These are phyloP conservation scores for Zaprionus taronus DNA, from an alignment of 1,140 invertebrate genomes.

Conservation along the genomic window DNA sequence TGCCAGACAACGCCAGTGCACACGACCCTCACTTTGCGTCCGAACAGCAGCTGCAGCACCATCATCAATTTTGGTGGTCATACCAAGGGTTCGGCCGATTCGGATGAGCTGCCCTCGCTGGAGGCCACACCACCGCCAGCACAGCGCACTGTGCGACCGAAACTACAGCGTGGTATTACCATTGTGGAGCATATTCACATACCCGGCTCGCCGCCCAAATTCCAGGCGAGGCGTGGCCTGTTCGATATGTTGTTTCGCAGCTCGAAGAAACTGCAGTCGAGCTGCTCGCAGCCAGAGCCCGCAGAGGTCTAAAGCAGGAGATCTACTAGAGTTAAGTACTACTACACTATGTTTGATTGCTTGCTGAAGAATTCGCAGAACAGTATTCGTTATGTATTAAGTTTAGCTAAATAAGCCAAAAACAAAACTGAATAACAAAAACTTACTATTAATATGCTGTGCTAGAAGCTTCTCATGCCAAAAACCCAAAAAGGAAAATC, in stretches of 20 bases:
- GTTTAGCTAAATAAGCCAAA: slow-evolving; percentile 57
- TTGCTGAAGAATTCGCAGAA: slow-evolving; percentile 82
- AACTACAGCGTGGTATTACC: slow-evolving; percentile 72
- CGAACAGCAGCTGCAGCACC: slow-evolving; percentile 79
- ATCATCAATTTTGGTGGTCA: slow-evolving; percentile 73
- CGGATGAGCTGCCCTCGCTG: slow-evolving; percentile 58
- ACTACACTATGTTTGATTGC: slow-evolving; percentile 39
- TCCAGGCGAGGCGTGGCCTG: slow-evolving; percentile 61
- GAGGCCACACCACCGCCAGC: slow-evolving; percentile 47
- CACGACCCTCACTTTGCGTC: slow-evolving; percentile 58
- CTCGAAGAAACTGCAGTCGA: slow-evolving; percentile 74
- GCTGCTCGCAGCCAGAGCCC: slow-evolving; percentile 62
- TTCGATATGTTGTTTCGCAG: slow-evolving; percentile 78
- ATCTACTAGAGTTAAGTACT: slow-evolving; percentile 35
- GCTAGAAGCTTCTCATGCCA: slow-evolving; percentile 81
- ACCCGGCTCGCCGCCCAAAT: slow-evolving; percentile 62
- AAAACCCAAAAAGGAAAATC: slow-evolving; percentile 43
- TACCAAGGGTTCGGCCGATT: slow-evolving; percentile 49
- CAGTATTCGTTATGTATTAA: slow-evolving; percentile 77
- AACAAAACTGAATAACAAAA: slow-evolving; percentile 14
- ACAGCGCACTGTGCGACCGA: slow-evolving; percentile 42
- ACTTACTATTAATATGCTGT: slow-evolving; percentile 58
- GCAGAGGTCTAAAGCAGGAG: slow-evolving; percentile 67
- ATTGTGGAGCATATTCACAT: slow-evolving; percentile 77
- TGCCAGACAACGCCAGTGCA: slow-evolving; percentile 57